Percentiles rank a stretch among this genome's conserved stretches.
These are phyloP conservation scores for fruit fly (Drosophila melanogaster) DNA, from an alignment of 1,140 invertebrate genomes.

Conservation along the genomic window Release_6_plus_ISO1_MT NC_004354.4:19487501-19488000, in stretches of 20 bases:
- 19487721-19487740: neutral
- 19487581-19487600: constrained; percentile 27
- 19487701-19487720: constrained; percentile 5
- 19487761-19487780: no score
- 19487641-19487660: neutral
- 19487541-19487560: constrained; percentile 45
- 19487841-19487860: constrained; percentile 73
- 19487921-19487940: constrained; percentile 75
- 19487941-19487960: constrained; percentile 81
- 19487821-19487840: constrained; percentile 76
- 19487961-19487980: constrained; percentile 91
- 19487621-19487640: neutral
- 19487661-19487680: neutral
- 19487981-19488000: constrained; percentile 91
- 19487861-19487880: constrained; percentile 66
- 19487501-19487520: neutral
- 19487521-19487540: neutral
- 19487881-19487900: constrained; percentile 72
- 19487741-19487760: no score
- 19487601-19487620: constrained; percentile 47
- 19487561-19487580: constrained; percentile 52
- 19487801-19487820: constrained; percentile 59
- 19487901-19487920: constrained; percentile 69
- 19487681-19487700: constrained; percentile 3
- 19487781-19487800: constrained; percentile 22